Evolutionary conservation across 2,797 vertebrate species (phyloP).

Genomic region (Pipistrellus kuhlii): DNA sequence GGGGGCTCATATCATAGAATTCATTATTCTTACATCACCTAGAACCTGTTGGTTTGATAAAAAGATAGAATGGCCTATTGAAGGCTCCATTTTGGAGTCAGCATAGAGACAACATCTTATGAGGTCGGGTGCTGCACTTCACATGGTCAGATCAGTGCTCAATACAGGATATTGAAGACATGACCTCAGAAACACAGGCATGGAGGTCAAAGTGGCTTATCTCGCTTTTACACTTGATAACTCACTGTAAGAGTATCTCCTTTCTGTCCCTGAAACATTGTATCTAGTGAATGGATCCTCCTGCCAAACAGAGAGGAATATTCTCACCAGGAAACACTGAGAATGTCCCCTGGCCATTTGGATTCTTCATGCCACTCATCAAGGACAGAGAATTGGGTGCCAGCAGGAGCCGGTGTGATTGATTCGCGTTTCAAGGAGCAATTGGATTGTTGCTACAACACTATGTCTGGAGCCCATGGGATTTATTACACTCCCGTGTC

Average conservation of each 20-base stretch:
- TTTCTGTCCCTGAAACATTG: neutral
- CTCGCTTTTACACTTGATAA: neutral
- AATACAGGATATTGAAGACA: neutral
- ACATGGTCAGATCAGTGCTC: neutral
- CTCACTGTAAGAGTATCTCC: neutral
- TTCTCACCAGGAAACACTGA: neutral
- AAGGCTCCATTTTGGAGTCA: neutral
- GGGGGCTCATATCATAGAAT: neutral
- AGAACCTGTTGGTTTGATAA: neutral
- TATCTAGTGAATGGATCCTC: neutral
- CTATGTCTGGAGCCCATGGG: neutral
- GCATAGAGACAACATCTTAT: neutral
- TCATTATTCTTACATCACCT: neutral
- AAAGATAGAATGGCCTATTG: neutral
- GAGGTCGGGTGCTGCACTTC: neutral
- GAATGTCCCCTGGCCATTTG: neutral
- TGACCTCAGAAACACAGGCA: neutral
- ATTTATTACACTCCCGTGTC: neutral
- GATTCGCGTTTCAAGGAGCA: slow-evolving; percentile 1
- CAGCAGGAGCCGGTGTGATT: neutral
- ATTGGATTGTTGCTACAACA: neutral
- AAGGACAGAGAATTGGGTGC: neutral
- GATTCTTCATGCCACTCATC: neutral
- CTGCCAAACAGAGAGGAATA: neutral
- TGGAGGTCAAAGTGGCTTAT: neutral